phyloP scores from a whole-genome alignment of 2,113 vertebrate genomes.

The Panthera uncia region DNA sequence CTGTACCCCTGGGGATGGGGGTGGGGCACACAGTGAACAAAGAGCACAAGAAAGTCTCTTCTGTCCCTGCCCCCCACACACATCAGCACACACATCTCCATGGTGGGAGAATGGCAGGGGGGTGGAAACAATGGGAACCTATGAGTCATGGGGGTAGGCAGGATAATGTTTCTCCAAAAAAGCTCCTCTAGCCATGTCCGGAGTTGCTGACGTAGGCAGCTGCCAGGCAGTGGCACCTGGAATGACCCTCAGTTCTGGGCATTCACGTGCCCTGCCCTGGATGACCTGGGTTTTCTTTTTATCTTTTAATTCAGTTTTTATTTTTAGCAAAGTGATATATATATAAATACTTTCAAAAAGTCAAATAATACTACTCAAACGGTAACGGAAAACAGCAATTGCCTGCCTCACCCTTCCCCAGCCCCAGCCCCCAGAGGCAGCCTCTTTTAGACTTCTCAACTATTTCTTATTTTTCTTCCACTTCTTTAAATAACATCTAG shows the following conservation, averaged over 20 bases:
- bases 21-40: constrained; percentile 63
- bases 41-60: constrained; percentile 56
- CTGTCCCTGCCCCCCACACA: background rate
- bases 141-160: constrained; percentile 67
- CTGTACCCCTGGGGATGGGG: constrained; percentile 57
- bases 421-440: background rate
- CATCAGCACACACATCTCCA: constrained; percentile 10
- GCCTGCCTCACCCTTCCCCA: background rate
- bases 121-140: constrained; percentile 65
- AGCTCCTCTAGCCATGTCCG: constrained; percentile 40
- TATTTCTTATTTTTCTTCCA: background rate
- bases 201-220: constrained; percentile 27
- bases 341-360: constrained; percentile 28
- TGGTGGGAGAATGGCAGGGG: constrained; percentile 1
- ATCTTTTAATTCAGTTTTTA: constrained; percentile 55
- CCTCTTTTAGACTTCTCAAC: constrained; percentile 27
- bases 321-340: constrained; percentile 64
- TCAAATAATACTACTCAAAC: background rate
- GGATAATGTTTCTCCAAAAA: constrained; percentile 57
- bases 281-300: constrained; percentile 57
- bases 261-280: constrained; percentile 23
- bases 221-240: constrained; percentile 34
- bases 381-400: background rate
- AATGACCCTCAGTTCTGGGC: constrained; percentile 57
- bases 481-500: constrained; percentile 15